Base-by-base conservation (phyloP, 2,888 invertebrate species). In the Gortyna flavago region DNA sequence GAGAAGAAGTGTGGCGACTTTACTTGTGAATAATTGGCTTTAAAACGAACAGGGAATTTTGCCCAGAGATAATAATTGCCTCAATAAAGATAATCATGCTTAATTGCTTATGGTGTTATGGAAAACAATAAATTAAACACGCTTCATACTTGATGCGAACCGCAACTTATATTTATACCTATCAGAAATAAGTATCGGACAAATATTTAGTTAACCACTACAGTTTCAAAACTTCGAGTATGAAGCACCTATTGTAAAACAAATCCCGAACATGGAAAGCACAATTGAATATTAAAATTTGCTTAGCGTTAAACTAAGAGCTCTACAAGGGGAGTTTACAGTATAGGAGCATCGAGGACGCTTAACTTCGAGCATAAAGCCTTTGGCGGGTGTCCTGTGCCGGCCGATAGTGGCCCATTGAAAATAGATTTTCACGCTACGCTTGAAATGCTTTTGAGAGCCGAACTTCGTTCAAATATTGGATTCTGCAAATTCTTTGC, bases 381-480 rank as follows among this genome's bases (percentile, higher is more conserved):
- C 94, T 95, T 93, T 91, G 94, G 92, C 91, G 91, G 90, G 94
- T 93, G 95, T 94, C 94, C 95, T 94, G 95, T 91, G 92, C 91
- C 92, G 93, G 91, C 95, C 95, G 96, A 96, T 96, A 96, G 96
- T 95, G 95, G 95, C 87, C 94, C 96, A 96, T 96, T 96, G 95
- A 96, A 96, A 96, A 96, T 96, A 96, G 96, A 96, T 96, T 96
- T 96, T 95, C 96, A 96, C 95, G 95, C 95, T 94, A 92, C 94
- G 93, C 93, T 92, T 91, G 88, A 91, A 92, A 92, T 91, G 92
- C 92, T 93, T 93, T 92, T 87, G 93, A 93, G 93, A 91, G 92
- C 80, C 87, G 81, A 96, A 96, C 95, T 96, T 95, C 89, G 93
- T 93, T 91, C 91, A 95, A 96, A 96, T 93, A 95, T 95, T 93